Percentiles rank a stretch among this genome's conserved stretches.
phyloP scores from a whole-genome alignment of 2,888 invertebrate species.

The Zeuzera pyrina region DNA sequence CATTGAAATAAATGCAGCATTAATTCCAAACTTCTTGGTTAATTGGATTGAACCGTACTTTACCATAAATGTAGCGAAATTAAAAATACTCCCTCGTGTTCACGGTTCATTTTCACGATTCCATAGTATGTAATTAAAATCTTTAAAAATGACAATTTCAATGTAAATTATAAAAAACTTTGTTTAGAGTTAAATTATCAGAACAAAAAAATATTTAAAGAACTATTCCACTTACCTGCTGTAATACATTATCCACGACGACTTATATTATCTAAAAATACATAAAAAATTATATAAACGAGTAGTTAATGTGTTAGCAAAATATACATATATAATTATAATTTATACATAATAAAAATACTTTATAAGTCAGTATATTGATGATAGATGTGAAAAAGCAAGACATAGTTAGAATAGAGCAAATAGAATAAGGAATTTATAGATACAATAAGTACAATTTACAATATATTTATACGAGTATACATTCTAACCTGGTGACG shows the following conservation, averaged over 20 bases:
- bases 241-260: too few relatives aligned
- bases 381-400: constrained; percentile 62
- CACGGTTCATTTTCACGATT: too few relatives aligned
- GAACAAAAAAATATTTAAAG: not conserved
- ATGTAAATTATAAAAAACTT: too few relatives aligned
- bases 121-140: too few relatives aligned
- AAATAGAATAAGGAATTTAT: constrained; percentile 24
- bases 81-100: too few relatives aligned
- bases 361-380: constrained; percentile 1
- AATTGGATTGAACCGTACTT: too few relatives aligned
- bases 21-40: too few relatives aligned
- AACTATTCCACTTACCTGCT: constrained; percentile 1
- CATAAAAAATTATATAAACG: not conserved
- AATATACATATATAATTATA: constrained; percentile 5
- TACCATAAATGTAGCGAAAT: too few relatives aligned
- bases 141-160: too few relatives aligned
- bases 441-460: constrained; percentile 24
- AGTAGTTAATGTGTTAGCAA: constrained; percentile 28
- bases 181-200: too few relatives aligned
- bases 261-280: not conserved
- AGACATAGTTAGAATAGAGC: constrained; percentile 68
- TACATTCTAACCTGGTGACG: constrained; percentile 51
- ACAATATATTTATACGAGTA: constrained; percentile 21
- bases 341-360: not conserved
- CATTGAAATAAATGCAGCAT: too few relatives aligned